Evolutionary conservation across 2,888 invertebrate species (phyloP), one percentile per base, ranked within the genome.

Genomic region (Lithophane ornitopus): DNA sequence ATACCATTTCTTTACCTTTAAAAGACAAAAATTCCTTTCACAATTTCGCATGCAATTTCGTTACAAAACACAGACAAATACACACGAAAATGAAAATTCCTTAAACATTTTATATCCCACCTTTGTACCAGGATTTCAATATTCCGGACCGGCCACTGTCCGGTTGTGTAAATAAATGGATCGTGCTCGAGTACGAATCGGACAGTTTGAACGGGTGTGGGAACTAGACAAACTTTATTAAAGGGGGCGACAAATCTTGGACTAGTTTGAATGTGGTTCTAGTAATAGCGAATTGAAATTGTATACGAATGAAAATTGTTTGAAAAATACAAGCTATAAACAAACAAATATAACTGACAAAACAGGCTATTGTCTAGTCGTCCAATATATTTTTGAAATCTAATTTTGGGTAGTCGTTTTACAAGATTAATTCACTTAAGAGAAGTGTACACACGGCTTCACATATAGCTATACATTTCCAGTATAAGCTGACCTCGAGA

Each of bases 151-250:
- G 54, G 39, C 28, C 34, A 54, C 22, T 46, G 82, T 77, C 70
- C 76, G 52, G 76, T 62, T 49, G 74, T 87, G 61, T 72, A 77
- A 81, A 85, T 77, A 81, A 73, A 85, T 75, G 82, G 65, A 74
- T 44, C 67, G 58, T 74, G 70, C 56, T 41, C 34, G 4, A 19
- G 16, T n/a, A 52, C 70, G 46, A 62, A 28, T 49, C 68, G 66
- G 59, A 39, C 59, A 56, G 72, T 82, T 62, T 59, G 61, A 16
- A 49, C 65, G 61, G 58, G 68, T 46, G 66, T 12, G 44, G 49
- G 63, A 39, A 39, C 62, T 69, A 65, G 56, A 62, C 63, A 84
- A 80, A 84, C 79, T 84, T 80, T 84, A 86, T 76, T 84, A 78
- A 74, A 78, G 39, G 44, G 65, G 61, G 66, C 65, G 70, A 68